Evolutionary conservation across 2,888 invertebrate genomes (phyloP), one percentile per base, ranked within the genome.

Genomic region (Amiota mariae): DNA sequence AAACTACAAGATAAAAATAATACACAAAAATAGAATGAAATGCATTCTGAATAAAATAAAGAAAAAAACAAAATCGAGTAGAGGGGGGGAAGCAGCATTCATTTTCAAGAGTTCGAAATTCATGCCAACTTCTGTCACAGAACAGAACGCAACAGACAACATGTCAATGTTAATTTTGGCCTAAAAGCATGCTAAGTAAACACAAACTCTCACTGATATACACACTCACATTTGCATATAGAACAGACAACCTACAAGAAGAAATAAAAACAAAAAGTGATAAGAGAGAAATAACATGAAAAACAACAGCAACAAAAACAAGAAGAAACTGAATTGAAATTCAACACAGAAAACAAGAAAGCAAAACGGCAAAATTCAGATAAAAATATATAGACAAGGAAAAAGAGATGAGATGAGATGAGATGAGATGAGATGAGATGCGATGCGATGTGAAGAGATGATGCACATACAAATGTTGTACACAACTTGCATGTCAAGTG

Each of bases 401-500:
- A 24, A 24, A 3, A 24, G 24, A 24, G 24, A 24, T n/a, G n/a
- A n/a, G n/a, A n/a, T n/a, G n/a, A n/a, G n/a, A n/a, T n/a, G n/a
- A n/a, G n/a, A n/a, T 9, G 36, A n/a, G 36, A 36, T 36, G 36
- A 4, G 36, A 59, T 1, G 20, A 59, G 59, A 20, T 9, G 36
- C n/a, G n/a, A 24, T 24, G 24, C 2, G 36, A 36, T 36, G 36
- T 6, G 36, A 59, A 2, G 20, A 59, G 59, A 20, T 9, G 36
- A n/a, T 13, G 20, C 49, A 51, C 24, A 24, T 12, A 54, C 67
- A 68, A 12, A 66, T 66, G 47, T 63, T 48, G 48, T 9, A 68
- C 67, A 68, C 51, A 48, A 54, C 54, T 68, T 68, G 67, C 67
- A 68, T 68, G 67, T 54, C 67, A 68, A 68, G 67, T 68, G 54